phyloP scores from a whole-genome alignment of 2,888 invertebrate species.

The Folsomia manolachei region DNA sequence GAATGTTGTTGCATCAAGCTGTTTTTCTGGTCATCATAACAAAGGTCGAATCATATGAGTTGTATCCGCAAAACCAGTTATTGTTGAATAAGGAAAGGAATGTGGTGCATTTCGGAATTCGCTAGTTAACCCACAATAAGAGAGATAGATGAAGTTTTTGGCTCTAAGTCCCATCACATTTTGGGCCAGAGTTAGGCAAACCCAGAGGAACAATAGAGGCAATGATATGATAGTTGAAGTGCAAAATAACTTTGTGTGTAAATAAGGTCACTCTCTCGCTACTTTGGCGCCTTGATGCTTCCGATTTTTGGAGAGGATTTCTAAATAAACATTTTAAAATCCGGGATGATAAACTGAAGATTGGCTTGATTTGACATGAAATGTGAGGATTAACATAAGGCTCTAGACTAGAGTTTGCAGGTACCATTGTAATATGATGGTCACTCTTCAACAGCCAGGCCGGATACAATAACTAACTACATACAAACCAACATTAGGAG shows the following conservation, averaged over 20 bases:
- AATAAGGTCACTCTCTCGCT: too few relatives aligned
- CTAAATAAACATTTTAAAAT: too few relatives aligned
- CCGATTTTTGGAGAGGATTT: too few relatives aligned
- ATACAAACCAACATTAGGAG: too few relatives aligned
- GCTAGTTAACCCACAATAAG: conserved; percentile 2
- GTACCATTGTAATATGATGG: not conserved
- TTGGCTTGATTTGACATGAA: not conserved
- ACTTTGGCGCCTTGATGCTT: too few relatives aligned
- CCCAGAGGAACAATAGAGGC: too few relatives aligned
- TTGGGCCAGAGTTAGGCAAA: too few relatives aligned
- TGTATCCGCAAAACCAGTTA: conserved; percentile 15
- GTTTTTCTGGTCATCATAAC: not conserved
- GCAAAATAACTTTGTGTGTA: too few relatives aligned
- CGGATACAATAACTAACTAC: not conserved
- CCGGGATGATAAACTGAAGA: too few relatives aligned
- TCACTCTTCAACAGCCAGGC: not conserved
- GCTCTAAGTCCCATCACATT: not conserved
- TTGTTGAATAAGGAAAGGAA: conserved; percentile 23
- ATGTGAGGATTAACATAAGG: not conserved
- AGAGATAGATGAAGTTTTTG: not conserved
- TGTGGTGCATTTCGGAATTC: conserved; percentile 21
- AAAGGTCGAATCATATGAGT: not conserved
- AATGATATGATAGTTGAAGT: too few relatives aligned
- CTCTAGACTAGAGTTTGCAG: not conserved
- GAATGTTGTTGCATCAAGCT: not conserved